These are phyloP conservation scores for Amblyornis subalaris DNA, from an alignment of 2,113 vertebrate species.

Conservation along the genomic window DNA sequence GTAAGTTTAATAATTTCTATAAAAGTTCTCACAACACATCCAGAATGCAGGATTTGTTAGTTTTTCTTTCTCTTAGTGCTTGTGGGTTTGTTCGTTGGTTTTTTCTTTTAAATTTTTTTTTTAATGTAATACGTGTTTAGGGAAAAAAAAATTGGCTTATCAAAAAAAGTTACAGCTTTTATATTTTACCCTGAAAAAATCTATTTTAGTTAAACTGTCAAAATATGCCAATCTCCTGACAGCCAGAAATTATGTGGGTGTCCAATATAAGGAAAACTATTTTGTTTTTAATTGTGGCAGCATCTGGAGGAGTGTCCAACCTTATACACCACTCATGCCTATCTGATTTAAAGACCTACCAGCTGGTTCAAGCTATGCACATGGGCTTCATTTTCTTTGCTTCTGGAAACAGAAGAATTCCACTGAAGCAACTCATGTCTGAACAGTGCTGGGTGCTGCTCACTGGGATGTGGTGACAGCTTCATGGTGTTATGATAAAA, in stretches of 20 bases:
- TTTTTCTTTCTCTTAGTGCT: background rate
- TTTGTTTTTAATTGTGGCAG: background rate
- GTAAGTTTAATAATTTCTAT: background rate
- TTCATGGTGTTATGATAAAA: background rate
- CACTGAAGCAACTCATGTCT: background rate
- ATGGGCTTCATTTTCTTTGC: background rate
- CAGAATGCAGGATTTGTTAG: background rate
- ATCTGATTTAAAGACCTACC: background rate
- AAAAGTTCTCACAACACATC: background rate
- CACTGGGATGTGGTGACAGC: background rate
- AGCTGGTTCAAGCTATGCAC: background rate
- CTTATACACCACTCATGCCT: background rate
- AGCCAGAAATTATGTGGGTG: constrained; percentile 8
- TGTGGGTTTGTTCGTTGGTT: background rate
- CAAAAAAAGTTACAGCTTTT: constrained; percentile 19
- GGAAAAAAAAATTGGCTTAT: background rate
- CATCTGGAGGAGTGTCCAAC: constrained; percentile 19
- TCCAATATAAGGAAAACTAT: background rate
- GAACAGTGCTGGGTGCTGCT: background rate
- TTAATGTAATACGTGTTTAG: background rate
- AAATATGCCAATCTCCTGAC: constrained; percentile 29
- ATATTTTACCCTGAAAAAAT: background rate
- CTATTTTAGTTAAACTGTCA: constrained; percentile 47
- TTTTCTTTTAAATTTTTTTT: too few relatives aligned
- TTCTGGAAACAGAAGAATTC: background rate